These are phyloP conservation scores for Myopa tessellatipennis DNA, from an alignment of 2,888 invertebrate species.

Conservation along the genomic window DNA sequence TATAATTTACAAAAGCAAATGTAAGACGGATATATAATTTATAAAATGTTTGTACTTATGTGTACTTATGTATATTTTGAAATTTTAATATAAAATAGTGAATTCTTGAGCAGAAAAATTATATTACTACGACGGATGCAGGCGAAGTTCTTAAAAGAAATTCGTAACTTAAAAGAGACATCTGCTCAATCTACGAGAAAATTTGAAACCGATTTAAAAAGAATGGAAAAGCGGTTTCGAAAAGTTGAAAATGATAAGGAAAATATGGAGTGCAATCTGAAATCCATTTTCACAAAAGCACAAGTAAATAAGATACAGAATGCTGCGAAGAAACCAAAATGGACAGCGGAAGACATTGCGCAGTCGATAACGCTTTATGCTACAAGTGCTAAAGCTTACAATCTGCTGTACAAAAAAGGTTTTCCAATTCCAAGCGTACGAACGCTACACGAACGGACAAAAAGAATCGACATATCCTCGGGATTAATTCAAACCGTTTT, in stretches of 20 bases:
- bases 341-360: conserved; percentile 7
- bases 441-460: not conserved
- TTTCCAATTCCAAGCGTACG: not conserved
- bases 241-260: not conserved
- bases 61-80: no score
- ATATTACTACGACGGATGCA: no score
- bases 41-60: no score
- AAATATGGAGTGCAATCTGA: not conserved
- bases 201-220: not conserved
- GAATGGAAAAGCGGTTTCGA: not conserved
- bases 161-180: no score
- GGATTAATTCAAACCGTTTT: no score
- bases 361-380: conserved; percentile 3
- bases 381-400: conserved; percentile 6
- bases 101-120: not conserved
- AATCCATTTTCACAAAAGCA: not conserved
- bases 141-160: no score
- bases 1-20: no score
- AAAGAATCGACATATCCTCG: no score
- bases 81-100: no score
- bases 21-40: no score
- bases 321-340: not conserved
- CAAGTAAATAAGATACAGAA: conserved; percentile 4
- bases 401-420: not conserved
- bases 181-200: not conserved